Percentiles rank a stretch among this genome's conserved stretches.
Evolutionary conservation across 2,797 vertebrate genomes (phyloP).

Genomic region (Trematomus bernacchii): DNA sequence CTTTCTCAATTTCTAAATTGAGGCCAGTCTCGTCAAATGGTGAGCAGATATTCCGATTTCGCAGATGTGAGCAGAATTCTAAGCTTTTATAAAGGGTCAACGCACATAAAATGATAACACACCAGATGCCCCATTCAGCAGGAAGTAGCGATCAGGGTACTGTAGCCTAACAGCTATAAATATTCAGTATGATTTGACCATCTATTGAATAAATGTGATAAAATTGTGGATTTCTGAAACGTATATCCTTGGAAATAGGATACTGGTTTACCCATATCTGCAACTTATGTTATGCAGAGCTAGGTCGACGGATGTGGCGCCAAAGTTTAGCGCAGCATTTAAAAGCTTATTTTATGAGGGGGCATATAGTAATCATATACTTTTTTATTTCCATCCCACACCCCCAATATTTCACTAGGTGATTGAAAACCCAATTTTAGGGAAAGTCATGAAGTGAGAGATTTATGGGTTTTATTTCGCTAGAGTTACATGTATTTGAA

Average conservation of each 20-base stretch:
- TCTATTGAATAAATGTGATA: neutral
- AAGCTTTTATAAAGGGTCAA: neutral
- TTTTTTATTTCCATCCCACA: too few species aligned
- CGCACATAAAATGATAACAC: neutral
- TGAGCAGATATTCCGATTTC: neutral
- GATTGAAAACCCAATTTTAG: too few species aligned
- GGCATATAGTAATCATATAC: too few species aligned
- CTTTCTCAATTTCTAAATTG: neutral
- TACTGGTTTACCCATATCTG: neutral
- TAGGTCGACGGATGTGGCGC: too few species aligned
- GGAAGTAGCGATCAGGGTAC: neutral
- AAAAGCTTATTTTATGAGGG: too few species aligned
- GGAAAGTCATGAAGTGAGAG: too few species aligned
- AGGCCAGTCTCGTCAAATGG: neutral
- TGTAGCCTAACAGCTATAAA: neutral
- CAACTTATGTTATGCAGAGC: neutral
- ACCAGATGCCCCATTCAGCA: neutral
- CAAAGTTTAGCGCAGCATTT: too few species aligned
- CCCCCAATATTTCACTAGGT: too few species aligned
- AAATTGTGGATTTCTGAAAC: neutral
- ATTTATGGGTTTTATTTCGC: too few species aligned
- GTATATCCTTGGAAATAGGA: neutral
- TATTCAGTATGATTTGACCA: neutral
- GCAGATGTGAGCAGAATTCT: neutral
- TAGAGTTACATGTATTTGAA: too few species aligned